Evolutionary conservation across 2,797 vertebrate genomes (phyloP), one percentile per base, ranked within the genome.

Genomic region (Gobio occitaniae): DNA sequence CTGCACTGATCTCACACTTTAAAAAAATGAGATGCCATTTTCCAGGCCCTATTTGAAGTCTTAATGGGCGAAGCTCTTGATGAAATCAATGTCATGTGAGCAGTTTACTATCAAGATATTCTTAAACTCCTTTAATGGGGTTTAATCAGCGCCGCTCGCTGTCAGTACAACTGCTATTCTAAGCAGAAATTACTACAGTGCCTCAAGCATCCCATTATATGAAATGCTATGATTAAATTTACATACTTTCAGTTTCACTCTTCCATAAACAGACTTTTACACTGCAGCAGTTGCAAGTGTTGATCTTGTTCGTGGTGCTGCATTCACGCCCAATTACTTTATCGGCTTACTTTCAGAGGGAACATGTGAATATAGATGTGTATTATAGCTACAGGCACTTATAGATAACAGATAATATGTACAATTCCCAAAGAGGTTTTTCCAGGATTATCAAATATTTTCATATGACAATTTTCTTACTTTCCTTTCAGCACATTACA

Each of bases 211-310:
- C 71, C 66, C 83, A 88, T 89, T 89, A 87, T 87, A 85, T 80
- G 38, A 86, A 87, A 88, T 48, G 83, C 72, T 75, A 74, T 85
- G 85, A 88, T 89, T 89, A 78, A 86, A 88, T 88, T 87, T 86
- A 54, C 86, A 86, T 80, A 63, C 80, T 86, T 87, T 69, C 59
- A 75, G 74, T 82, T 84, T 69, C 65, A 69, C 13, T 69, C 44
- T 25, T 86, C 63, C 82, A 84, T 84, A 88, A 80, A 89, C 82
- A 89, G 63, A 86, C 44, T 32, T 61, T 80, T 83, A 52, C 25
- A 80, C 29, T 69, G 71, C 80, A 63, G 74, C 74, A 78, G 74
- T 69, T 48, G 44, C 41, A 71, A 56, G 54, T 63, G 52, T 84
- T 70, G 83, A 84, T 71, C 54, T 63, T 79, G 52, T 71, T 72